These are phyloP conservation scores for Desmodus rotundus DNA, from an alignment of 2,113 vertebrate species.

Conservation along the genomic window DNA sequence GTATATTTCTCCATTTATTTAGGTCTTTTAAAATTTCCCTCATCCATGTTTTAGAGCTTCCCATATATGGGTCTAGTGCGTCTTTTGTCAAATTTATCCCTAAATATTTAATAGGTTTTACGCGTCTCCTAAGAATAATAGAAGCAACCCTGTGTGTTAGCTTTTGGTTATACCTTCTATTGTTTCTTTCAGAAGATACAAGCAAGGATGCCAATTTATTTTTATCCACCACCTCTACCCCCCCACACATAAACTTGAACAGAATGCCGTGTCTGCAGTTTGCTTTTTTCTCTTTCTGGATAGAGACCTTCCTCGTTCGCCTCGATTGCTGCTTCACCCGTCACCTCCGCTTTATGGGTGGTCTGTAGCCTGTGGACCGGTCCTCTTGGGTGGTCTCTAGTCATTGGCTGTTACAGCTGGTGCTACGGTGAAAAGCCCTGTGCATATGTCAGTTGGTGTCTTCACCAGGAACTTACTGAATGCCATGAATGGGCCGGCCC, in stretches of 20 bases:
- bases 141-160: not conserved
- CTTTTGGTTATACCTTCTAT: not conserved
- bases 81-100: not conserved
- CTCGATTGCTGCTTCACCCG: not conserved
- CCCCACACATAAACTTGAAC: not conserved
- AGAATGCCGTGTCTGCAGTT: not conserved
- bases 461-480: not conserved
- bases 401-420: not conserved
- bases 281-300: not conserved
- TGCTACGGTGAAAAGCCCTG: not conserved
- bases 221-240: not conserved
- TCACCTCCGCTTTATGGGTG: not conserved
- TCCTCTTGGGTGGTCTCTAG: not conserved
- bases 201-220: not conserved
- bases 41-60: not conserved
- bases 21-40: not conserved
- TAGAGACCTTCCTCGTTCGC: not conserved
- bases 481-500: not conserved
- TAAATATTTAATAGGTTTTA: not conserved
- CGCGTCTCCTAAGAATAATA: not conserved
- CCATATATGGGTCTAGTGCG: not conserved
- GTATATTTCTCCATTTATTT: not conserved
- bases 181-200: not conserved
- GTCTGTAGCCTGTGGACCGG: not conserved
- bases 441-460: not conserved